Evolutionary conservation across 2,888 invertebrate genomes (phyloP).

Genomic region (Callosobruchus maculatus): DNA sequence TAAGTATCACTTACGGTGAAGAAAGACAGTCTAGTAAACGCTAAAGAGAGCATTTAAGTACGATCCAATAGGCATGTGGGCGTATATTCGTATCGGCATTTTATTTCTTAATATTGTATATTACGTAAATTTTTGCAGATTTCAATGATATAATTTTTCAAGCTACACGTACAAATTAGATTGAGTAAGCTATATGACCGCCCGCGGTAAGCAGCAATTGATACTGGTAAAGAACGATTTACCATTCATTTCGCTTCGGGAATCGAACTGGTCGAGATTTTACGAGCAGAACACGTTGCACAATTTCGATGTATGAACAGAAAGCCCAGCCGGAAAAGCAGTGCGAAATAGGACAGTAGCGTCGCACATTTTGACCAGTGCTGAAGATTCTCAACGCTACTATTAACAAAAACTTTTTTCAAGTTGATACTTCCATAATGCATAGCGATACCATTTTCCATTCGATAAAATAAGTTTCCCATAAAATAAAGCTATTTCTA

Average conservation of each 20-base stretch:
- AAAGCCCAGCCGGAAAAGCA: neutral
- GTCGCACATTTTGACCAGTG: neutral
- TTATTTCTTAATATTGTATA: neutral
- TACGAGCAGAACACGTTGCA: neutral
- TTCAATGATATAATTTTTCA: neutral
- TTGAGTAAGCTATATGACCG: neutral
- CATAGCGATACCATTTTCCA: too few species aligned
- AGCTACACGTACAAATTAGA: neutral
- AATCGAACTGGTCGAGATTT: neutral
- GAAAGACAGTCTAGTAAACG: too few species aligned
- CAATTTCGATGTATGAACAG: neutral
- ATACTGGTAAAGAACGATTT: neutral
- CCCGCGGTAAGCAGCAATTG: neutral
- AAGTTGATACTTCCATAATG: too few species aligned
- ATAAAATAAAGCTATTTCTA: too few species aligned
- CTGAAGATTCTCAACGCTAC: too few species aligned
- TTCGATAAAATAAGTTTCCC: too few species aligned
- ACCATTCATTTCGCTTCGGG: neutral
- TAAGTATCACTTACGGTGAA: too few species aligned
- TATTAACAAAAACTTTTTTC: too few species aligned
- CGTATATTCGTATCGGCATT: neutral
- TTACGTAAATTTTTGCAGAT: neutral
- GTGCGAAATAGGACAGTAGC: neutral
- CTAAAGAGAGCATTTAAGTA: neutral
- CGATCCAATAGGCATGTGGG: neutral